Evolutionary conservation across 1,140 invertebrate species (phyloP).

Genomic region (Stratiolaelaps scimitus): DNA sequence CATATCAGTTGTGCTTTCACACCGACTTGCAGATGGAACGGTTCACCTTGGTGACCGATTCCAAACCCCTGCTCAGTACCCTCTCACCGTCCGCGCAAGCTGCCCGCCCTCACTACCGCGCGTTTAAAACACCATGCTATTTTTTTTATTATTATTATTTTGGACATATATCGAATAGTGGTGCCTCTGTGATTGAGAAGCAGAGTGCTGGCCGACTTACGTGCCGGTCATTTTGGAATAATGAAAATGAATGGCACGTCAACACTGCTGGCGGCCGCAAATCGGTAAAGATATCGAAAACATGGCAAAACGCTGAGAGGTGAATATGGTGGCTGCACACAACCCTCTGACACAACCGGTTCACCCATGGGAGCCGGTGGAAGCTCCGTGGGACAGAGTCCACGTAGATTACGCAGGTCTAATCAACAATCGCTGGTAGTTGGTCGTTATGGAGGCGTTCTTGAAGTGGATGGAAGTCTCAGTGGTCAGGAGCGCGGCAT

Average conservation of each 20-base stretch:
- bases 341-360: too few species aligned
- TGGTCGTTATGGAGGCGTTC: constrained; percentile 37
- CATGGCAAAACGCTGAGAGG: too few species aligned
- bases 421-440: constrained; percentile 33
- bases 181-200: too few species aligned
- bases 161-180: too few species aligned
- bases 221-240: too few species aligned
- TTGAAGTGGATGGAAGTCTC: constrained; percentile 40
- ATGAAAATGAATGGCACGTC: too few species aligned
- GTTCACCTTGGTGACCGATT: constrained; percentile 46
- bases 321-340: too few species aligned
- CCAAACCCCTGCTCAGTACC: constrained; percentile 44
- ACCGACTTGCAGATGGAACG: constrained; percentile 38
- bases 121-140: constrained; percentile 41
- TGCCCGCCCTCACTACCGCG: constrained; percentile 38
- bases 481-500: too few species aligned
- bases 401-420: constrained; percentile 39
- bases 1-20: constrained; percentile 44
- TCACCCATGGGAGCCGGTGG: too few species aligned
- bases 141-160: too few species aligned
- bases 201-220: too few species aligned
- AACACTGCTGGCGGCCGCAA: too few species aligned
- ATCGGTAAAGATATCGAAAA: constrained; percentile 41
- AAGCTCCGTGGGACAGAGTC: constrained; percentile 34
- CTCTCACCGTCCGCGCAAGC: constrained; percentile 39